These are phyloP conservation scores for Lypha dubia DNA, from an alignment of 2,888 invertebrate species.

Conservation along the genomic window DNA sequence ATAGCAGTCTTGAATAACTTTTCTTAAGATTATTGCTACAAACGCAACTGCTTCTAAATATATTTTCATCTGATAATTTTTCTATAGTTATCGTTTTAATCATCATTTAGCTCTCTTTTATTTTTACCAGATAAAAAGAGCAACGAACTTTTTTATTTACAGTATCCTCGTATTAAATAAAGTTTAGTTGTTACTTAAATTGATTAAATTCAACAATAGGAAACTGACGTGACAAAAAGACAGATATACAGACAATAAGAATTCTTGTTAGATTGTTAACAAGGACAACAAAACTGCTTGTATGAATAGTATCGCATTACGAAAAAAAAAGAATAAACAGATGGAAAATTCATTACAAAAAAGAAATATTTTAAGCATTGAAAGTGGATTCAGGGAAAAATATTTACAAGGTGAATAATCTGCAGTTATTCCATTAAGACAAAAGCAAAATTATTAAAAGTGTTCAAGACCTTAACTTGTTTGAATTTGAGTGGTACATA, in stretches of 20 bases:
- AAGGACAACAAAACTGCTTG: not conserved
- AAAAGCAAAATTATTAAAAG: not conserved
- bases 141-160: not conserved
- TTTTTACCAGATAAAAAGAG: constrained; percentile 4
- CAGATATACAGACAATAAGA: too few species aligned
- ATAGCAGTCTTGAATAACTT: too few species aligned
- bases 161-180: constrained; percentile 26
- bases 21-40: too few species aligned
- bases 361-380: not conserved
- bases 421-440: not conserved
- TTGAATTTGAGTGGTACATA: too few species aligned
- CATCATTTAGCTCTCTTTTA: not conserved
- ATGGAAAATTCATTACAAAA: not conserved
- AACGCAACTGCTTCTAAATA: too few species aligned
- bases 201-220: constrained; percentile 12
- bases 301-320: not conserved
- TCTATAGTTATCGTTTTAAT: not conserved
- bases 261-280: constrained; percentile 11
- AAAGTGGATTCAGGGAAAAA: not conserved
- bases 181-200: constrained; percentile 9
- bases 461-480: too few species aligned
- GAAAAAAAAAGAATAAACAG: not conserved
- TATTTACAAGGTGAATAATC: not conserved
- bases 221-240: too few species aligned
- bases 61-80: not conserved